Conservation (phyloP, 2,797 vertebrate species). For the Enteromius radiatus region DNA sequence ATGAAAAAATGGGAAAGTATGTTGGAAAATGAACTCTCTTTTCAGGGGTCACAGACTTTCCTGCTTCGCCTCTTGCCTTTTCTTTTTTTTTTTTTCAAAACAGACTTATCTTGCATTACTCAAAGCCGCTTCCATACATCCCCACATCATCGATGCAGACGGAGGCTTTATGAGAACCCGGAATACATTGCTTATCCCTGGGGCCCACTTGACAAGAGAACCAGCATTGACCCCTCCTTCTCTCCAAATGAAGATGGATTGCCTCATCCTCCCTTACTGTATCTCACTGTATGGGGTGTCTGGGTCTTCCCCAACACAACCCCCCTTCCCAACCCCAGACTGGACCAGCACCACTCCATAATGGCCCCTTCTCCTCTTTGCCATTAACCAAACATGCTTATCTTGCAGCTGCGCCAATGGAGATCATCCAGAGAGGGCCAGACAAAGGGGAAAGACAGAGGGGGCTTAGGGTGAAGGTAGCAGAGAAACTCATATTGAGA, state of each 20-base stretch:
- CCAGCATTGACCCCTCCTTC: slow-evolving; percentile 74
- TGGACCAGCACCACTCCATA: slow-evolving; percentile 29
- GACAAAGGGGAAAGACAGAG: slow-evolving; percentile 57
- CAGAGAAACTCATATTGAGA: slow-evolving; percentile 37
- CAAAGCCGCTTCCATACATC: slow-evolving; percentile 40
- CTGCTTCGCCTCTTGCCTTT: slow-evolving; percentile 29
- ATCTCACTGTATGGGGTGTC: slow-evolving; percentile 73
- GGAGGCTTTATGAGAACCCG: slow-evolving; percentile 69
- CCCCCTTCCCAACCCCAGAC: slow-evolving; percentile 5
- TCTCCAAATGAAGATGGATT: slow-evolving; percentile 81
- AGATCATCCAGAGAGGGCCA: slow-evolving; percentile 43
- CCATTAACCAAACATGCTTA: slow-evolving; percentile 55
- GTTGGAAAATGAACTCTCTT: slow-evolving; percentile 45
- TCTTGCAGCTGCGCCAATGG: slow-evolving; percentile 56
- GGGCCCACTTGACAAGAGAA: slow-evolving; percentile 82
- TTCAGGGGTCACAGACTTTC: slow-evolving; percentile 44
- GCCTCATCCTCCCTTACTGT: slow-evolving; percentile 78
- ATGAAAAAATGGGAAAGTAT: slow-evolving; percentile 50
- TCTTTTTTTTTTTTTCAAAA: slow-evolving; percentile 10
- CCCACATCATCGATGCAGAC: slow-evolving; percentile 43
- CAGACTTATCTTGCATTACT: slow-evolving; percentile 45
- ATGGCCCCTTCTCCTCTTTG: slow-evolving; percentile 57
- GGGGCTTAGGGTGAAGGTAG: slow-evolving; percentile 44
- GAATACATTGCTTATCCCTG: slow-evolving; percentile 79
- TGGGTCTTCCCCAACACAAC: slow-evolving; percentile 31